These are phyloP conservation scores for Brassicogethes aeneus DNA, from an alignment of 2,888 invertebrate genomes.

Conservation along the genomic window DNA sequence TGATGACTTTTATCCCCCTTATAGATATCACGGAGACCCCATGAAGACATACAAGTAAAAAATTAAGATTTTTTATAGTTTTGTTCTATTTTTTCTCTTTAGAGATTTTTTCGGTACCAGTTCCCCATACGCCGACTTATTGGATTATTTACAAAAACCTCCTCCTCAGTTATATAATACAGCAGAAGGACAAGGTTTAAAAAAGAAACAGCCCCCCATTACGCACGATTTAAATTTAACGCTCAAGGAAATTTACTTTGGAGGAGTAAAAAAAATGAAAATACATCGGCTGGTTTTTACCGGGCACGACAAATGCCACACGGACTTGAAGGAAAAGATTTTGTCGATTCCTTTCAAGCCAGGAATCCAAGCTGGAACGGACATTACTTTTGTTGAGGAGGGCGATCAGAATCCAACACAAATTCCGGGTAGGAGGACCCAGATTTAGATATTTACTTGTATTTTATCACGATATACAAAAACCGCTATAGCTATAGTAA, in stretches of 20 bases:
- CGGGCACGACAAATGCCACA: conserved; percentile 51
- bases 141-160: conserved; percentile 57
- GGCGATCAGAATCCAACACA: conserved; percentile 70
- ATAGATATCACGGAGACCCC: conserved; percentile 74
- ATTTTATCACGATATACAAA: no score
- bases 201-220: conserved; percentile 51
- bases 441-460: no score
- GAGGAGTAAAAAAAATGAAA: conserved; percentile 77
- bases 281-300: conserved; percentile 62
- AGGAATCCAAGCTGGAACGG: conserved; percentile 64
- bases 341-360: conserved; percentile 66
- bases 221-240: conserved; percentile 49
- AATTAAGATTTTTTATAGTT: background rate
- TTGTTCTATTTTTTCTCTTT: conserved; percentile 8
- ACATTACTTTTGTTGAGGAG: conserved; percentile 65
- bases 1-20: conserved; percentile 58
- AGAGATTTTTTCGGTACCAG: conserved; percentile 72
- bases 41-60: conserved; percentile 56
- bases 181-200: conserved; percentile 50
- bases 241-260: conserved; percentile 59
- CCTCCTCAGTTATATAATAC: conserved; percentile 53
- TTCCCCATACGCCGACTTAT: conserved; percentile 72
- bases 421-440: conserved; percentile 47
- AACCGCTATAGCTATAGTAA: no score
- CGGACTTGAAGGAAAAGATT: conserved; percentile 62